Percentiles rank a stretch among this genome's conserved stretches.
Conservation (phyloP, 2,113 vertebrate genomes). For the Anguilla japonica region DNA sequence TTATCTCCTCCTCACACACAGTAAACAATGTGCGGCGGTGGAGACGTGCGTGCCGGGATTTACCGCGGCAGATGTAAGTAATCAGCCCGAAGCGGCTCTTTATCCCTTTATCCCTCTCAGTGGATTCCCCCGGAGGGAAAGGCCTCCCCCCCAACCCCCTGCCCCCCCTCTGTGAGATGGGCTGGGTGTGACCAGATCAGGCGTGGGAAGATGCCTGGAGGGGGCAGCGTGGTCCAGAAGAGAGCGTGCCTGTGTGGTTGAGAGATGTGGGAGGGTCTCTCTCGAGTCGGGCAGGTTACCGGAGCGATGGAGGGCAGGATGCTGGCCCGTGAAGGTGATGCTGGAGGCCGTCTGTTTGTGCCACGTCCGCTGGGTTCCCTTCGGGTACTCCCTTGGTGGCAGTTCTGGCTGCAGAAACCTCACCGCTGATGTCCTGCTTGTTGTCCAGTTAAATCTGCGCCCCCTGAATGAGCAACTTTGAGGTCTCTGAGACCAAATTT, state of each 20-base stretch:
- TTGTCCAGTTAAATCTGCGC: constrained; percentile 70
- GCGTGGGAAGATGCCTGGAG: constrained; percentile 47
- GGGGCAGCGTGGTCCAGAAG: constrained; percentile 40
- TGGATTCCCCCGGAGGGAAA: constrained; percentile 71
- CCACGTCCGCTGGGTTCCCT: constrained; percentile 56
- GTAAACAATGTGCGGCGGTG: constrained; percentile 54
- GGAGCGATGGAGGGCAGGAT: no score
- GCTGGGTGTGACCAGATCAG: constrained; percentile 52
- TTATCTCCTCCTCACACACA: background rate
- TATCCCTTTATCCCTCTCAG: constrained; percentile 88
- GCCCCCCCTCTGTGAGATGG: constrained; percentile 54
- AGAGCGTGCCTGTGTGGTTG: constrained; percentile 30
- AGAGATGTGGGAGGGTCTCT: constrained; percentile 24
- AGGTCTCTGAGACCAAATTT: constrained; percentile 72
- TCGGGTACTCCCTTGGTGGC: constrained; percentile 61
- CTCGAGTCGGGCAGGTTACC: background rate
- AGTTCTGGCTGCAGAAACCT: constrained; percentile 54
- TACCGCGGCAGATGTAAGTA: constrained; percentile 84
- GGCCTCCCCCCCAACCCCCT: background rate
- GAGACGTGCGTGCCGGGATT: constrained; percentile 71
- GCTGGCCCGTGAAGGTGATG: no score
- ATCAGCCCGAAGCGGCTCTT: constrained; percentile 80
- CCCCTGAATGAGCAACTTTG: constrained; percentile 71
- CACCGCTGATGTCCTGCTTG: constrained; percentile 56
- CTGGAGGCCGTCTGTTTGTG: no score